These are phyloP conservation scores for Acridotheres tristis DNA, from an alignment of 2,797 vertebrate species.

Conservation along the genomic window DNA sequence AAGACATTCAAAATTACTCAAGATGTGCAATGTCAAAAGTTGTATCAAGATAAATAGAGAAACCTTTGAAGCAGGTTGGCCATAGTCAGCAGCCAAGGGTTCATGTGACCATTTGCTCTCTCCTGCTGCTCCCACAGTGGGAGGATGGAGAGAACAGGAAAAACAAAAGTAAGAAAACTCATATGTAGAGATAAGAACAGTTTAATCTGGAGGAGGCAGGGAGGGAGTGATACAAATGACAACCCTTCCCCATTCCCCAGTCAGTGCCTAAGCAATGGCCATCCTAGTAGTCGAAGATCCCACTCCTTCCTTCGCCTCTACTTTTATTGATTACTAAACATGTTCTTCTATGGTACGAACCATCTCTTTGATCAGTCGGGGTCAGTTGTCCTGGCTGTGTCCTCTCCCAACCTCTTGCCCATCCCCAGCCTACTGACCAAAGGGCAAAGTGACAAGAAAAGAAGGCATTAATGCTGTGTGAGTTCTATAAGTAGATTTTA, in stretches of 20 bases:
- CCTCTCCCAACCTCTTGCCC: background rate
- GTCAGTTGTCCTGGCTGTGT: background rate
- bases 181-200: background rate
- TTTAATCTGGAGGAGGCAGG: background rate
- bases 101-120: fast-evolving
- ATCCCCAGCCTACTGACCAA: background rate
- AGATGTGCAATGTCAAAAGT: background rate
- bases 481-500: background rate
- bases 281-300: background rate
- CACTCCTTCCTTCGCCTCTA: background rate
- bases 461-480: background rate
- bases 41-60: background rate
- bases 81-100: background rate
- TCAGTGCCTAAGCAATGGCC: background rate
- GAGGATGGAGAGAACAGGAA: background rate
- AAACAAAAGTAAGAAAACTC: background rate
- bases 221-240: background rate
- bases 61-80: background rate
- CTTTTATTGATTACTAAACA: background rate
- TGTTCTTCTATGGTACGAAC: background rate
- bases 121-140: background rate
- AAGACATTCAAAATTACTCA: background rate
- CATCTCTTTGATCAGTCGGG: background rate
- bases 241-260: background rate
- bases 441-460: background rate